Percentiles rank a stretch among this genome's conserved stretches.
Conservation (phyloP, 2,797 vertebrate genomes). For the Acrocephalus scirpaceus region DNA sequence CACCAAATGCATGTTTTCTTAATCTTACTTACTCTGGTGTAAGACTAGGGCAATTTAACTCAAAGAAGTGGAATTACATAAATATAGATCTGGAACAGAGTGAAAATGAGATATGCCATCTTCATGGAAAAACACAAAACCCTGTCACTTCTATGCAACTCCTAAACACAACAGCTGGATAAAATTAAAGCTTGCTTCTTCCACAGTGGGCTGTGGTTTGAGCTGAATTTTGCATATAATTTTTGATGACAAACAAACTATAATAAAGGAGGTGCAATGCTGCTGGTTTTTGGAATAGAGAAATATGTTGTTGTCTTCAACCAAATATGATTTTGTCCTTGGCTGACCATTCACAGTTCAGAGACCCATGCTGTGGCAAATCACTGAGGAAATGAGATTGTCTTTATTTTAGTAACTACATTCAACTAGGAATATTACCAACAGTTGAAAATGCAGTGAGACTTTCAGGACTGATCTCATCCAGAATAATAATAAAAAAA, state of each 20-base stretch:
- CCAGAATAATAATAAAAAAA: not conserved
- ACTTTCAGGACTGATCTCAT: not conserved
- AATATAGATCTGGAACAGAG: not conserved
- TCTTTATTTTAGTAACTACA: not conserved
- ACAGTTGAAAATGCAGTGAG: constrained; percentile 2
- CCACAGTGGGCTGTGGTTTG: not conserved
- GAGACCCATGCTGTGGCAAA: not conserved
- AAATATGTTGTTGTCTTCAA: not conserved
- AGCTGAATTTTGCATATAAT: not conserved
- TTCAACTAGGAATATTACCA: not conserved
- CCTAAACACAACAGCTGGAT: not conserved
- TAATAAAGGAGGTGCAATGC: not conserved
- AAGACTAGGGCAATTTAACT: not conserved
- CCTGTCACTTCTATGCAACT: not conserved
- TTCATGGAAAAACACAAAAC: not conserved
- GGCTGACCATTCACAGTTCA: not conserved
- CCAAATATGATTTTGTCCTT: not conserved
- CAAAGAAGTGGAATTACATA: not conserved
- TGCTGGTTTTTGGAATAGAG: not conserved
- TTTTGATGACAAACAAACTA: not conserved
- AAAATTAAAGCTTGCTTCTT: constrained; percentile 14
- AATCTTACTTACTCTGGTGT: not conserved
- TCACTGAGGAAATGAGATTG: not conserved
- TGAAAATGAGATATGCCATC: not conserved
- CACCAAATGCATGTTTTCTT: not conserved